Evolutionary conservation across 1,140 invertebrate species (phyloP).

Genomic region (Neodiprion virginianus): DNA sequence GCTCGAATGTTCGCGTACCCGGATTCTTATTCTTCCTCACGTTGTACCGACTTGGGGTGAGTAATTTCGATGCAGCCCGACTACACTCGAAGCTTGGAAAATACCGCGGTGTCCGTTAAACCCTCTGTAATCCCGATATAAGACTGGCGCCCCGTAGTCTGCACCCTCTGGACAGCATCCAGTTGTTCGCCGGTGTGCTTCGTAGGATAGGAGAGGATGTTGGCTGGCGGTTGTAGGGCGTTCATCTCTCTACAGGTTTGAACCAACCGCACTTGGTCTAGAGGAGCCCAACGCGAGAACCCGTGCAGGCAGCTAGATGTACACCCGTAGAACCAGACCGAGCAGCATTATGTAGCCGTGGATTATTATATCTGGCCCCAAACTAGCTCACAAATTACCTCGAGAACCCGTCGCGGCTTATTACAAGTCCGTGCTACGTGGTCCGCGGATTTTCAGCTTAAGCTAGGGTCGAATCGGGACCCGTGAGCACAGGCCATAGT

Average conservation of each 20-base stretch:
- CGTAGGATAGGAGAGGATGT: no score
- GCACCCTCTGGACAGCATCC: no score
- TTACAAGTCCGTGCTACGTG: conserved; percentile 6
- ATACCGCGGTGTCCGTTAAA: conserved; percentile 39
- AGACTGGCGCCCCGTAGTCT: conserved; percentile 34
- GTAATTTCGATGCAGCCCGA: no score
- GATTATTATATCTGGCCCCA: conserved; percentile 51
- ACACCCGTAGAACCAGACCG: conserved; percentile 30
- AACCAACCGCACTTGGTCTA: no score
- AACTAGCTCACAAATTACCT: conserved; percentile 57
- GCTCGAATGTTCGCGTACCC: no score
- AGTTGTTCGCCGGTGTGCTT: no score
- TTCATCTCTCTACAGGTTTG: no score
- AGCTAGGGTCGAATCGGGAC: neutral
- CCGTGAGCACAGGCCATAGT: no score
- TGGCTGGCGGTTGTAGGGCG: no score
- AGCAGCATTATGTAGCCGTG: conserved; percentile 47
- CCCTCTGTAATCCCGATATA: conserved; percentile 51
- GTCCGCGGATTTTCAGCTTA: neutral
- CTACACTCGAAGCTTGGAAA: no score
- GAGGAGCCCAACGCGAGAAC: neutral
- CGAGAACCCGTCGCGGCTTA: conserved; percentile 39
- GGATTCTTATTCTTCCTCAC: no score
- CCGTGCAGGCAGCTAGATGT: conserved; percentile 15
- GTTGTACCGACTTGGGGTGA: no score